phyloP scores from a whole-genome alignment of 2,113 vertebrate species.

The Semnornis frantzii region DNA sequence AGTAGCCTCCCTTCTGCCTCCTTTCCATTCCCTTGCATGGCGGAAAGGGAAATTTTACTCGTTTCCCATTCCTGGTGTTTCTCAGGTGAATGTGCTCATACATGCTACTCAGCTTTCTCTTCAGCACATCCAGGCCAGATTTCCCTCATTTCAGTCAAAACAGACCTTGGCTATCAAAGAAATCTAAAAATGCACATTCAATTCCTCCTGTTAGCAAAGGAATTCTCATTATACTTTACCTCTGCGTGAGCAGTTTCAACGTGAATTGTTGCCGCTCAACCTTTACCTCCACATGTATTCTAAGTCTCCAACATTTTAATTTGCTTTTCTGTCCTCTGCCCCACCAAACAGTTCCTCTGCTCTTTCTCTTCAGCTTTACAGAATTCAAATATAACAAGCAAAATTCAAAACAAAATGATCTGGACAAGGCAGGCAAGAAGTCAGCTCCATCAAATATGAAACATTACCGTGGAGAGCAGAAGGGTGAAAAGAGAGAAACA shows the following conservation, averaged over 20 bases:
- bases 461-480: not conserved
- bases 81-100: not conserved
- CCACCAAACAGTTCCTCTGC: not conserved
- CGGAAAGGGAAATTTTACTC: not conserved
- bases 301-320: not conserved
- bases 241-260: not conserved
- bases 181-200: constrained; percentile 7
- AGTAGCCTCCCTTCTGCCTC: not conserved
- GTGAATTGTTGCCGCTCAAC: not conserved
- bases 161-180: not conserved
- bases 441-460: not conserved
- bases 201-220: not conserved
- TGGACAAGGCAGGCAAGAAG: not conserved
- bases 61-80: not conserved
- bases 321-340: not conserved
- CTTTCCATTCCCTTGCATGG: not conserved
- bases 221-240: not conserved
- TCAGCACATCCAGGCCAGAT: not conserved
- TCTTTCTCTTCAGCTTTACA: not conserved
- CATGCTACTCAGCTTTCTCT: not conserved
- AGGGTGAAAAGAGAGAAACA: not conserved
- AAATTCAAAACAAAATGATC: not conserved
- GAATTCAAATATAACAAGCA: not conserved
- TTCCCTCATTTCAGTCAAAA: not conserved
- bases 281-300: not conserved